Evolutionary conservation across 2,113 vertebrate genomes (phyloP).

Genomic region (Gymnarchus niloticus): DNA sequence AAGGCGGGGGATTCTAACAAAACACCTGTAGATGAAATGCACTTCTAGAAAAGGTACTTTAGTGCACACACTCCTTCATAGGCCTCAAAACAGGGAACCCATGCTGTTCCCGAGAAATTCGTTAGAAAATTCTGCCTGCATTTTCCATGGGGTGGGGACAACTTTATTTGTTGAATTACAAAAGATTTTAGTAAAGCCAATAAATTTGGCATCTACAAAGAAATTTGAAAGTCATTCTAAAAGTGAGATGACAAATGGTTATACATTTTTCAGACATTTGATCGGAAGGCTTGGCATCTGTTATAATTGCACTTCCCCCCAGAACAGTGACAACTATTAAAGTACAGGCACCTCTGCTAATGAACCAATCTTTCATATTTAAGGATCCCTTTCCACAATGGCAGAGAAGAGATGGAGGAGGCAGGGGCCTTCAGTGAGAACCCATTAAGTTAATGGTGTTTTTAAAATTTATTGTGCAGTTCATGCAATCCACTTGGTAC

Average conservation of each 20-base stretch:
- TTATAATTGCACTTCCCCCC: neutral
- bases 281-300: neutral
- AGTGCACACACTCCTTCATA: neutral
- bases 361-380: neutral
- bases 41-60: neutral
- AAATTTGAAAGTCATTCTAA: neutral
- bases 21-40: neutral
- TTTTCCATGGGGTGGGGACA: neutral
- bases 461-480: neutral
- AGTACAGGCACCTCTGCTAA: neutral
- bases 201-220: neutral
- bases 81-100: neutral
- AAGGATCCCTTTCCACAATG: neutral
- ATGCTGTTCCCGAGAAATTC: neutral
- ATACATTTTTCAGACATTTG: neutral
- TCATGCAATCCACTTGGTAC: neutral
- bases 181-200: too few species aligned
- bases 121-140: neutral
- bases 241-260: neutral
- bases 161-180: neutral
- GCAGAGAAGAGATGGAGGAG: too few species aligned
- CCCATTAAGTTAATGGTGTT: slow-evolving; percentile 1
- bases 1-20: neutral
- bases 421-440: neutral
- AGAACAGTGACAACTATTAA: too few species aligned